Percentiles rank a stretch among this genome's conserved stretches.
These are phyloP conservation scores for Stichopus chloronotus DNA, from an alignment of 35 echinoderm and acorn worm species.

Conservation along the genomic window DNA sequence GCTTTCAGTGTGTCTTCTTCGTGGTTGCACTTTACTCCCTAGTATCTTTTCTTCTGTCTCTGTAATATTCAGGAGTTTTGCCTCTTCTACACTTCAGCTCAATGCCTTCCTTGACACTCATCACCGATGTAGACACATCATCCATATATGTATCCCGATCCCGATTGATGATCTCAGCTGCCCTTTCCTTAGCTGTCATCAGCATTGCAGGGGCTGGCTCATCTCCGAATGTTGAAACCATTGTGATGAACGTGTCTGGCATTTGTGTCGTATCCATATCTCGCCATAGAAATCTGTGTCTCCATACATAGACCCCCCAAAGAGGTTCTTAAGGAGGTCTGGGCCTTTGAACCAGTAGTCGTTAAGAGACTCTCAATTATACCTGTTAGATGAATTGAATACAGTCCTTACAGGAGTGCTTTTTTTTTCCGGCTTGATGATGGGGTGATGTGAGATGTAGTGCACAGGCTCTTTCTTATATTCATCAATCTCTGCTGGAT, in stretches of 20 bases:
- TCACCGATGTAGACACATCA: slow-evolving; percentile 64
- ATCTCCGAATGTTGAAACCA: slow-evolving; percentile 53
- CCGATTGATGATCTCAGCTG: slow-evolving; percentile 18
- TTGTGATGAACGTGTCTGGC: slow-evolving; percentile 49
- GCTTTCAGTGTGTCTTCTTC: not conserved
- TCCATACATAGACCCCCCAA: no score
- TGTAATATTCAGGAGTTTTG: not conserved
- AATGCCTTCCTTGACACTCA: slow-evolving; percentile 29
- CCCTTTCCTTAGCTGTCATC: slow-evolving; percentile 63
- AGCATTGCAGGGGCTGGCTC: slow-evolving; percentile 57
- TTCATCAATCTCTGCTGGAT: not conserved
- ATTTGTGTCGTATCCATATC: slow-evolving; percentile 12
- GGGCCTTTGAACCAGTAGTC: slow-evolving; percentile 25
- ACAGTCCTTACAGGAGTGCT: slow-evolving; percentile 73
- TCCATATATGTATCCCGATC: slow-evolving; percentile 79
- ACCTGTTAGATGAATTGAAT: slow-evolving; percentile 62
- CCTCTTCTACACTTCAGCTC: slow-evolving; percentile 49
- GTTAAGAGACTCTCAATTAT: slow-evolving; percentile 49
- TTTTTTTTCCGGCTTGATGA: slow-evolving; percentile 55
- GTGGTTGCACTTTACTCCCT: slow-evolving; percentile 36
- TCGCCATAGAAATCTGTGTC: slow-evolving; percentile 63
- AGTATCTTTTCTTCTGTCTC: slow-evolving; percentile 59
- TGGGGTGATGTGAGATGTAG: slow-evolving; percentile 44
- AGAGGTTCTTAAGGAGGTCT: slow-evolving; percentile 54
- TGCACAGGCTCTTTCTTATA: slow-evolving; percentile 51